These are phyloP conservation scores for Euschistus heros DNA, from an alignment of 1,140 invertebrate genomes.

Conservation along the genomic window DNA sequence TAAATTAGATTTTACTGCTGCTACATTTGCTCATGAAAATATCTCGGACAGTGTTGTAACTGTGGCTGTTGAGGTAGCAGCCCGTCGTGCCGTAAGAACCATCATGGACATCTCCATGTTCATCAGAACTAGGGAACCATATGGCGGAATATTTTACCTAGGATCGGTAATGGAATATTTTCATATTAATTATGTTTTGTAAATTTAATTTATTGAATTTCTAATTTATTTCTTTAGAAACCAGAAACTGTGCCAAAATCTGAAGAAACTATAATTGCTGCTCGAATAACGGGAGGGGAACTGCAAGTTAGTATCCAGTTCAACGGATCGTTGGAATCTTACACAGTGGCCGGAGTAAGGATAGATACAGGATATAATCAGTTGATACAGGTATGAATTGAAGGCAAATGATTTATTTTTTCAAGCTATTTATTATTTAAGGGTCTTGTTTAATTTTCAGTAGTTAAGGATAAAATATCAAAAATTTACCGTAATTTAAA, in stretches of 20 bases:
- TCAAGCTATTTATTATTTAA: conserved; percentile 11
- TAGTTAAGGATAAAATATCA: too few species aligned
- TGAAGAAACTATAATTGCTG: conserved; percentile 62
- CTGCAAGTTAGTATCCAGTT: conserved; percentile 67
- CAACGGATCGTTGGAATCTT: conserved; percentile 65
- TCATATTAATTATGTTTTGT: neutral
- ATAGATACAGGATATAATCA: conserved; percentile 78
- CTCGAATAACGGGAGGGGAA: conserved; percentile 63
- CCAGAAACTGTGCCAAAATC: conserved; percentile 28
- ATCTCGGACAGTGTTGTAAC: conserved; percentile 57
- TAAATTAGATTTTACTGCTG: conserved; percentile 63
- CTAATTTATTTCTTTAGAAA: neutral
- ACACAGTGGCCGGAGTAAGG: conserved; percentile 67
- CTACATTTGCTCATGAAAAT: conserved; percentile 81
- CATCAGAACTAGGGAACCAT: conserved; percentile 68
- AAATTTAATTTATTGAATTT: neutral
- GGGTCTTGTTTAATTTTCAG: conserved; percentile 8
- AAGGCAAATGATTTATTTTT: neutral
- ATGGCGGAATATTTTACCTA: conserved; percentile 80
- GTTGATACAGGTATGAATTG: conserved; percentile 55
- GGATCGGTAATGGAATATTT: conserved; percentile 46
- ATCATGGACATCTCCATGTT: conserved; percentile 88
- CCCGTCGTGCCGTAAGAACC: conserved; percentile 55
- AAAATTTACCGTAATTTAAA: too few species aligned
- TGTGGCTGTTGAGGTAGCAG: conserved; percentile 54